Evolutionary conservation across 2,113 vertebrate species (phyloP).

Genomic region (Apus apus): DNA sequence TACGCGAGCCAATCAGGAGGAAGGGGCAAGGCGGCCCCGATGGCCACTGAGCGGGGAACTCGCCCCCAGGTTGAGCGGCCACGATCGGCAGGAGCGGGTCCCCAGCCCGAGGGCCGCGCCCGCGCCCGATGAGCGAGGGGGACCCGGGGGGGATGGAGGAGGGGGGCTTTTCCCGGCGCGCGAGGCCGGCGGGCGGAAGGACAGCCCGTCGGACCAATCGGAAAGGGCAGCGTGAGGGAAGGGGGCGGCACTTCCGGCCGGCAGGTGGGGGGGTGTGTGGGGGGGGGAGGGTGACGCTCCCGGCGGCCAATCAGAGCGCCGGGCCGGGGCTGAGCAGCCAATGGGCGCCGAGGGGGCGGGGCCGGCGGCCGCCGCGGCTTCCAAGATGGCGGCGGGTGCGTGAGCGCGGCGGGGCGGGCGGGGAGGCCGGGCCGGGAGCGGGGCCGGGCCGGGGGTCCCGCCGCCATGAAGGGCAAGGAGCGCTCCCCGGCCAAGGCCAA

Average conservation of each 20-base stretch:
- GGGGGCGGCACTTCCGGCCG: accelerated
- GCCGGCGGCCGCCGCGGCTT: constrained; percentile 50
- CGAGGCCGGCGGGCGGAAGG: neutral
- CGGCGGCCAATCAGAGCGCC: neutral
- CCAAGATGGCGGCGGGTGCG: constrained; percentile 82
- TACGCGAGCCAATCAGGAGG: neutral
- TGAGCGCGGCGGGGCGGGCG: constrained; percentile 71
- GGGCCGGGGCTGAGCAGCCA: neutral
- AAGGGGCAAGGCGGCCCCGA: accelerated
- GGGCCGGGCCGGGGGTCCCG: constrained; percentile 15
- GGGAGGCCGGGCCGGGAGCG: constrained; percentile 58
- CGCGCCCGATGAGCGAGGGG: constrained; percentile 2
- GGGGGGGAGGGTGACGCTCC: neutral
- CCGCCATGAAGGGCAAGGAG: constrained; percentile 93
- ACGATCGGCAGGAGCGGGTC: accelerated
- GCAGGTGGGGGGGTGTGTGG: neutral
- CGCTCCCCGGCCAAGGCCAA: constrained; percentile 93
- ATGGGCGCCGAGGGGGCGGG: constrained; percentile 34
- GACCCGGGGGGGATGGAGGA: too few species aligned
- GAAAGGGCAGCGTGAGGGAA: accelerated
- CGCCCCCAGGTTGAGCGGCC: accelerated
- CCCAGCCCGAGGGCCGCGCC: neutral
- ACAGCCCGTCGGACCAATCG: neutral
- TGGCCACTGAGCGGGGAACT: neutral
- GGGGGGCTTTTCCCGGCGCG: too few species aligned